Percentiles rank a stretch among this genome's conserved stretches.
phyloP scores from a whole-genome alignment of 2,888 invertebrate species.

The Dryomyza anilis region DNA sequence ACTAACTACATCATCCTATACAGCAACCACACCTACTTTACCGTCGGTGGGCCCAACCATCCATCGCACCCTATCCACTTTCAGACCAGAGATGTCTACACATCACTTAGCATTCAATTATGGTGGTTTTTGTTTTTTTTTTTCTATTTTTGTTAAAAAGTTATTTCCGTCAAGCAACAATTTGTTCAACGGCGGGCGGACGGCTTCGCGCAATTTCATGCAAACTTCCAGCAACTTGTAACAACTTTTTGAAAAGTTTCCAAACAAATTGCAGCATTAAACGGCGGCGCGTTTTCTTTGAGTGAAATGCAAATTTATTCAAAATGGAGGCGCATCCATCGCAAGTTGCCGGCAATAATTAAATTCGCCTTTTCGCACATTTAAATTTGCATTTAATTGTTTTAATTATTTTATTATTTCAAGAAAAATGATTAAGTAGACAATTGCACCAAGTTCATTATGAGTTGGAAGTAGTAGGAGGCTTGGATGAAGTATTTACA shows the following conservation, averaged over 20 bases:
- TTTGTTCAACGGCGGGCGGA: no score
- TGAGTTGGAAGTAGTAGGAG: no score
- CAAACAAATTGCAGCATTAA: constrained; percentile 7
- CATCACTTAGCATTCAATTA: constrained; percentile 22
- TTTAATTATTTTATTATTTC: constrained; percentile 24
- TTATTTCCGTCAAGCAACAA: constrained; percentile 11
- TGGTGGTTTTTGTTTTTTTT: constrained; percentile 21
- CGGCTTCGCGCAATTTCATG: background rate
- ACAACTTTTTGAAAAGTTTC: constrained; percentile 23
- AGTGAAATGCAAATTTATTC: constrained; percentile 25
- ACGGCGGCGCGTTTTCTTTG: constrained; percentile 8
- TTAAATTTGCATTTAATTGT: constrained; percentile 24
- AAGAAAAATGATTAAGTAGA: background rate
- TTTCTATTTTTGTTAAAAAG: no score
- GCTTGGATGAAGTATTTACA: no score
- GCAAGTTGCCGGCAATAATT: constrained; percentile 13
- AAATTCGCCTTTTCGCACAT: constrained; percentile 19
- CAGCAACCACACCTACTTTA: background rate
- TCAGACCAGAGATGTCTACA: no score
- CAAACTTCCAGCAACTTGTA: constrained; percentile 14
- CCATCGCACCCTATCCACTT: background rate
- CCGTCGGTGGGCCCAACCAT: background rate
- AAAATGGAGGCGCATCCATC: constrained; percentile 7
- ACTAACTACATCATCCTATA: background rate
- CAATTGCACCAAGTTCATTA: background rate